Evolutionary conservation across 2,888 invertebrate genomes (phyloP).

Genomic region (Hecatera dysodea): DNA sequence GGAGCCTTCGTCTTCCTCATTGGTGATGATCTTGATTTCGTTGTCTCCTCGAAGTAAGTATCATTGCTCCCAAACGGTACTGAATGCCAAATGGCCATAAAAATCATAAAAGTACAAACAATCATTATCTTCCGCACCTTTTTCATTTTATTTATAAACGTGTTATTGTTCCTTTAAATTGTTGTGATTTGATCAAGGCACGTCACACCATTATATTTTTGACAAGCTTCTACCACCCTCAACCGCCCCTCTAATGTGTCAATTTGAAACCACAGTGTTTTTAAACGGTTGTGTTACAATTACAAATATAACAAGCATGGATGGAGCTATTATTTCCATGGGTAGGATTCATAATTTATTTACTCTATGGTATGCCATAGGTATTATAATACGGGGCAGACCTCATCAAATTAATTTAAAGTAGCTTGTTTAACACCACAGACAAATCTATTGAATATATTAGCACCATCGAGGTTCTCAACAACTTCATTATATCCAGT

Average conservation of each 20-base stretch:
- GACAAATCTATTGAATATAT: no score
- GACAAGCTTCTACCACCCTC: neutral
- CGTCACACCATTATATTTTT: neutral
- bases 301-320: no score
- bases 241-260: neutral
- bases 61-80: neutral
- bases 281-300: neutral
- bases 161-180: neutral
- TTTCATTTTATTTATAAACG: neutral
- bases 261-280: neutral
- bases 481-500: no score
- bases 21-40: neutral
- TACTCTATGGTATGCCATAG: no score
- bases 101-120: neutral
- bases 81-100: conserved; percentile 3
- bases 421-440: no score
- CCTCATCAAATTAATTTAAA: no score
- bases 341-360: no score
- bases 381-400: no score
- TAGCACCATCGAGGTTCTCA: no score
- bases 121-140: neutral
- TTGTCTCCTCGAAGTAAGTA: neutral
- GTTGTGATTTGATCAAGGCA: neutral
- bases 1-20: neutral
- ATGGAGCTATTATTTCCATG: no score